These are phyloP conservation scores for Reinhardtius hippoglossoides DNA, from an alignment of 2,113 vertebrate species.

Conservation along the genomic window DNA sequence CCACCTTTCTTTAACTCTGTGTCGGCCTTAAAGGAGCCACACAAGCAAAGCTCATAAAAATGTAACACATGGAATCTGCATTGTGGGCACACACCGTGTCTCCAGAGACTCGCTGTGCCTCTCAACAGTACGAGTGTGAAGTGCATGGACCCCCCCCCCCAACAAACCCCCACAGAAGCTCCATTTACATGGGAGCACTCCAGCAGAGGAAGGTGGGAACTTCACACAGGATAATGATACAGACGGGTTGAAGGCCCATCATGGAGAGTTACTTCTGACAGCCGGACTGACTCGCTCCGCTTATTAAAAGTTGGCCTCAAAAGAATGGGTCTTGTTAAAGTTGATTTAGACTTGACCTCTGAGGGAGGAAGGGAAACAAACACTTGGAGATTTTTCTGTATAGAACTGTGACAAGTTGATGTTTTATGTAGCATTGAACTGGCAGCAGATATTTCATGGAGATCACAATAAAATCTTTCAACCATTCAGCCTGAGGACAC, in stretches of 20 bases:
- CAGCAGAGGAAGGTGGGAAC: conserved; percentile 34
- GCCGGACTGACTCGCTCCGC: conserved; percentile 29
- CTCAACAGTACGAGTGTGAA: conserved; percentile 21
- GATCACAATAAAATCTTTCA: conserved; percentile 19
- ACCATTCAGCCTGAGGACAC: neutral
- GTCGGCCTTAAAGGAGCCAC: conserved; percentile 38
- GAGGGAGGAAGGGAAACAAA: neutral
- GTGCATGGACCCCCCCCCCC: neutral
- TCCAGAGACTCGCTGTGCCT: conserved; percentile 34
- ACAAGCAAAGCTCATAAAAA: conserved; percentile 50
- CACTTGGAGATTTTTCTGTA: conserved; percentile 10
- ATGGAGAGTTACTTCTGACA: conserved; percentile 23
- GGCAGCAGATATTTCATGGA: conserved; percentile 30
- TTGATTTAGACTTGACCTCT: conserved; percentile 43
- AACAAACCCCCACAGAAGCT: conserved; percentile 5
- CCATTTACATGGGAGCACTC: conserved; percentile 38
- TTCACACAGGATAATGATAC: conserved; percentile 55
- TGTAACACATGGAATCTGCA: conserved; percentile 59
- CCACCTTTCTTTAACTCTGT: conserved; percentile 19
- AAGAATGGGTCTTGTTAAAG: conserved; percentile 50
- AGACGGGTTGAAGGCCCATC: conserved; percentile 37
- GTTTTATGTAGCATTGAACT: conserved; percentile 27
- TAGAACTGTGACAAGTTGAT: conserved; percentile 6
- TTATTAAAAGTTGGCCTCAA: conserved; percentile 62
- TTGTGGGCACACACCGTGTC: conserved; percentile 17